Conservation (phyloP, 2,797 vertebrate genomes). For the Halcyon badia region DNA sequence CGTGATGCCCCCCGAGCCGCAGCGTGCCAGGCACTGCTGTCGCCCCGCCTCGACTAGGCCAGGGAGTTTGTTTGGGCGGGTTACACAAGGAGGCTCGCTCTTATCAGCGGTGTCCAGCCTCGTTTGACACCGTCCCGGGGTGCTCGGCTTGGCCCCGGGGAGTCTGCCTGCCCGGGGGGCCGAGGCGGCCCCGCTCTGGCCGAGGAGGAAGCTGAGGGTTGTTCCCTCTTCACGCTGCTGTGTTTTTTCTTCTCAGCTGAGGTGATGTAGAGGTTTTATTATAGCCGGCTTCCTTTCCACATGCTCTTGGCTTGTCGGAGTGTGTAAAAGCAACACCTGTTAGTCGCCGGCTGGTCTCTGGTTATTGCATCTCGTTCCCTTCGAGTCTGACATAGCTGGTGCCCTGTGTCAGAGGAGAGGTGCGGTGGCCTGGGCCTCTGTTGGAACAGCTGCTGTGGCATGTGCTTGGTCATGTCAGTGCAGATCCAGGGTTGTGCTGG, state of each 20-base stretch:
- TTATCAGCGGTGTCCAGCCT: neutral
- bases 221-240: accelerated
- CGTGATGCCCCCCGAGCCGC: neutral
- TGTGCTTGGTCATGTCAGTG: accelerated
- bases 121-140: accelerated
- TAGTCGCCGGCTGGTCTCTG: too few relatives aligned
- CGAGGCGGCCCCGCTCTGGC: accelerated
- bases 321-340: neutral
- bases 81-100: neutral
- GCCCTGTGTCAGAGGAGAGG: accelerated
- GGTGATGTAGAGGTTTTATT: accelerated
- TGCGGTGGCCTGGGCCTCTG: accelerated
- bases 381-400: accelerated
- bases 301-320: neutral
- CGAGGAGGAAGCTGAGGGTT: accelerated
- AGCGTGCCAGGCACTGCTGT: neutral
- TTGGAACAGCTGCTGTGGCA: neutral
- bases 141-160: neutral
- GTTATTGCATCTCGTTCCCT: accelerated
- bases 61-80: neutral
- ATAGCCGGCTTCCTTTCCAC: neutral
- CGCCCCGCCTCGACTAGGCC: neutral
- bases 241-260: accelerated
- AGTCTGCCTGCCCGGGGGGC: accelerated
- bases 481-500: accelerated